Base-by-base conservation (phyloP, 92 coral and sea anemone species). In the Palythoa caribaeorum region DNA sequence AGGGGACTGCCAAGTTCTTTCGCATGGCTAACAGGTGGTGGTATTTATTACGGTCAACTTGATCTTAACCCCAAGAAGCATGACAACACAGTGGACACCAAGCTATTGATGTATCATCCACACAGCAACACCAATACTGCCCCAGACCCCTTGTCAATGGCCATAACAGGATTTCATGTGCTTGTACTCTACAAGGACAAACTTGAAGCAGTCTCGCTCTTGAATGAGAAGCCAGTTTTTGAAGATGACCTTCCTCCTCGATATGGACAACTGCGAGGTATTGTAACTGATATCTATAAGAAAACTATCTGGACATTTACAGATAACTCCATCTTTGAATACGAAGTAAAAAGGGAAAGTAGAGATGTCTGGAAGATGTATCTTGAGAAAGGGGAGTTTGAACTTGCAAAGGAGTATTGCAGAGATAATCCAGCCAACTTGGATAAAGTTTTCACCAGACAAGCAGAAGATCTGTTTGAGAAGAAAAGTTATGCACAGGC, bases 1-100 rank as follows among this genome's bases (percentile, higher is more conserved):
- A 87, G 99, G 76, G 98, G 98, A 20, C 87, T 93, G 16, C 99
- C 99, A 78, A 92, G 94, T 38, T 94, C 99, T 16, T 97, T 97
- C 91, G 99, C 98, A 60, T 97, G 99, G 99, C 94, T 97, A 7
- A 94, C 99, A 91, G 99, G 99, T 91, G 91, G 97, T 86, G 99
- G 99, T 21, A 95, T 97, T 13, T 97, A 95, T 81, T 97, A 94
- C 86, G 98, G 99, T 5, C 90, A 94, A 40, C 86, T 97, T 53
- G 94, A 94, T 68, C 96, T 97, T 83, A 90, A 90, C 80, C 89
- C 95, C 2, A 88, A 83, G 55, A 73, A 76, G 38, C 93, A 94
- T 52, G 91, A 88, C 74, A 90, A 94, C 91, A 97, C 98, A 50
- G 79, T 93, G 19, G 96, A 97, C 79, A 92, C 97, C 52, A 93